phyloP scores from a whole-genome alignment of 37 sponge, comb jelly and placozoan species.

The Ephydatia muelleri region DNA sequence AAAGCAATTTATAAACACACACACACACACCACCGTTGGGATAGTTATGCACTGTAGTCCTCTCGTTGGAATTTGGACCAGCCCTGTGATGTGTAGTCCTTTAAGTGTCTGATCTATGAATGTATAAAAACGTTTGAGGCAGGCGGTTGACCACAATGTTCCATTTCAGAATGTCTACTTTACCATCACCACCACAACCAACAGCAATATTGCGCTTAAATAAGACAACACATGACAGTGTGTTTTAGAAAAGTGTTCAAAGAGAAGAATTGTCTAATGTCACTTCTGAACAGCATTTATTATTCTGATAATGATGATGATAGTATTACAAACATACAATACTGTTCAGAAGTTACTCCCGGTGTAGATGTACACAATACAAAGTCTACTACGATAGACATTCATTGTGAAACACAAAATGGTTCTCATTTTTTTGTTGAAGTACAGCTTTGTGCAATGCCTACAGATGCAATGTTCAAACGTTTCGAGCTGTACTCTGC shows the following conservation, averaged over 20 bases:
- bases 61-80: too few species aligned
- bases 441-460: slow-evolving; percentile 1
- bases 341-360: neutral
- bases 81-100: too few species aligned
- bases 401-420: neutral
- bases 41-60: too few species aligned
- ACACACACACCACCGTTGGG: too few species aligned
- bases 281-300: neutral
- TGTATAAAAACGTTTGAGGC: neutral
- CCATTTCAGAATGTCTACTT: neutral
- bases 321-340: neutral
- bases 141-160: slow-evolving; percentile 1
- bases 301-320: neutral
- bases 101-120: too few species aligned
- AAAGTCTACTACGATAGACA: neutral
- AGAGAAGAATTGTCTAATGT: neutral
- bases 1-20: too few species aligned
- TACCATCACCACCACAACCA: neutral
- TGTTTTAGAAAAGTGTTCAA: slow-evolving; percentile 1
- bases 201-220: neutral
- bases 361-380: neutral
- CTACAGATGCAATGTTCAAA: neutral
- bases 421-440: neutral
- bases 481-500: neutral
- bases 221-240: neutral